phyloP scores from a whole-genome alignment of 2,888 invertebrate genomes.

The Alitta virens region DNA sequence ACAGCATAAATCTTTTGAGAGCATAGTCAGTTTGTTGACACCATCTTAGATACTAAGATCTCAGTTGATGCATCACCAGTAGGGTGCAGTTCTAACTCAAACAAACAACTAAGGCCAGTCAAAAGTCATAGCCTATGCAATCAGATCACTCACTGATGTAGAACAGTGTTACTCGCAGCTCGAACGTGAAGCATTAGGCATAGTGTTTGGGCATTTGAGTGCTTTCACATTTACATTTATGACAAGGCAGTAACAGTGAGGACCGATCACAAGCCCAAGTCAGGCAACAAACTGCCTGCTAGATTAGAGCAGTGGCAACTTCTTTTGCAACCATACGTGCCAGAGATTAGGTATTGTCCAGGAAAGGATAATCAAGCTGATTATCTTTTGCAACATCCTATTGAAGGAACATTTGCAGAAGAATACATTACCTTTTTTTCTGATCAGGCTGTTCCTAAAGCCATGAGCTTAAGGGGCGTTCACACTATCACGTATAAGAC shows the following conservation, averaged over 20 bases:
- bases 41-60: neutral
- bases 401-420: neutral
- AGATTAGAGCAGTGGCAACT: neutral
- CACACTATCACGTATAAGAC: too few relatives aligned
- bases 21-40: neutral
- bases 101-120: neutral
- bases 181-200: neutral
- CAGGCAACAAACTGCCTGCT: neutral
- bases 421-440: neutral
- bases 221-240: neutral
- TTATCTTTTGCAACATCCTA: neutral
- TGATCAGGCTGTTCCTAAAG: neutral
- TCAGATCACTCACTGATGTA: neutral
- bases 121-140: constrained; percentile 1
- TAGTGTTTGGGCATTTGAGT: constrained; percentile 39
- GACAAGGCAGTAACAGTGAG: neutral
- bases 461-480: too few relatives aligned
- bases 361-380: neutral
- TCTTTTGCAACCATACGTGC: neutral
- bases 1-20: neutral
- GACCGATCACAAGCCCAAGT: neutral
- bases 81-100: neutral
- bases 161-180: neutral
- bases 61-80: neutral
- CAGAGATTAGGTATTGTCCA: neutral